Conservation (phyloP, 1,140 invertebrate species). For the Stenopsyche tienmushanensis region DNA sequence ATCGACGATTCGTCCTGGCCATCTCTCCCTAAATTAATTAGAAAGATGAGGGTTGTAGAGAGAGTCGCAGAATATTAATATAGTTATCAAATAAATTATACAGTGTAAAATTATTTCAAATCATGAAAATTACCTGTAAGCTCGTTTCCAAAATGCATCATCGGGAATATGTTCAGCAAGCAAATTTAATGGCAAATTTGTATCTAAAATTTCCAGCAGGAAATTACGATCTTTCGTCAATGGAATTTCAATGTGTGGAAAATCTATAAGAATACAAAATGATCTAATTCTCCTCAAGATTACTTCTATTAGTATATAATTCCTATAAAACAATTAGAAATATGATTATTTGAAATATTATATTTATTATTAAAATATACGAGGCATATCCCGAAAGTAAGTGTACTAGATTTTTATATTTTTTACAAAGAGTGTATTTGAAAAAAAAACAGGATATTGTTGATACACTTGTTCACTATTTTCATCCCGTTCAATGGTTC, state of each 20-base stretch:
- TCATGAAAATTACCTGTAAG: slow-evolving; percentile 24
- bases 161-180: slow-evolving; percentile 27
- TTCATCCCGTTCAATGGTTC: too few relatives aligned
- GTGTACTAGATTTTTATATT: too few relatives aligned
- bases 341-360: too few relatives aligned
- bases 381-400: too few relatives aligned
- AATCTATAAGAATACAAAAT: slow-evolving; percentile 16
- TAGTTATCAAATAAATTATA: background rate
- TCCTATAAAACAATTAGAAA: background rate
- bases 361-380: too few relatives aligned
- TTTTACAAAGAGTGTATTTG: too few relatives aligned
- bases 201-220: slow-evolving; percentile 19
- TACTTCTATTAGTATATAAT: too few relatives aligned
- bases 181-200: slow-evolving; percentile 13
- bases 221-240: slow-evolving; percentile 24
- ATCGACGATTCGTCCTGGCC: slow-evolving; percentile 6
- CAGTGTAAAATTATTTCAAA: background rate
- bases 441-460: too few relatives aligned
- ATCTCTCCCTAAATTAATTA: slow-evolving; percentile 7
- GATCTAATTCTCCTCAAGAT: background rate
- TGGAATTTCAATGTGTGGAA: slow-evolving; percentile 28
- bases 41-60: background rate
- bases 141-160: slow-evolving; percentile 35
- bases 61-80: background rate
- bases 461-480: too few relatives aligned